Evolutionary conservation across 2,888 invertebrate species (phyloP), one percentile per base, ranked within the genome.

Genomic region (Timema cristinae): DNA sequence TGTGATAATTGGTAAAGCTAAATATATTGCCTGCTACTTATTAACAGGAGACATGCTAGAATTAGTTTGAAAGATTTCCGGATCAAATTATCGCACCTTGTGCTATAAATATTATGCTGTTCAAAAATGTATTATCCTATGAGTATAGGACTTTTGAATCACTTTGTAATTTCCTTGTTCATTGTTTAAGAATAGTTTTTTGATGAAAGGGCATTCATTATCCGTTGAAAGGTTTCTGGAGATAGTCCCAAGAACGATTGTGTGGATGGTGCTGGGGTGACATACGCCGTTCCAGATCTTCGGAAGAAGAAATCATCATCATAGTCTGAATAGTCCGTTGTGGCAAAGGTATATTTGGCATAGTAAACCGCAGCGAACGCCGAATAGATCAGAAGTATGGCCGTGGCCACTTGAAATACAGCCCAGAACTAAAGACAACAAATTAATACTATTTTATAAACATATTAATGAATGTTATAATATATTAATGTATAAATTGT

Each of bases 291-390:
- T 7, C 74, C 75, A 8, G 89, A 88, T 76, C 91, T 85, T 77
- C 89, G 89, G 71, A 91, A 86, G 79, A 92, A 91, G 80, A 90
- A 90, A 73, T 89, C 89, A 79, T 92, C 91, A 78, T 90, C 88
- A 80, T 87, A 85, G 78, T 90, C 90, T 81, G 91, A 91, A 81
- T 92, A 91, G 71, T 90, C 89, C n/a, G 91, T 85, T 9, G 70
- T 71, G 73, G 92, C 86, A 67, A 93, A 92, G 82, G 93, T 93
- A 81, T 93, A 92, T 82, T 93, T 93, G 70, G 94, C 93, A 83
- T 93, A 94, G 83, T 93, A 93, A 79, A 93, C 90, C 71, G 94
- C 94, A 2, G 94, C 93, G 78, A 94, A 87, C 71, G 92, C 92
- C 72, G 93, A 93, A 84, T 94, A 94, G 77, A 93, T 89, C 50